Conservation (phyloP, 2,888 invertebrate species). For the Cosmorhoe ocellata region DNA sequence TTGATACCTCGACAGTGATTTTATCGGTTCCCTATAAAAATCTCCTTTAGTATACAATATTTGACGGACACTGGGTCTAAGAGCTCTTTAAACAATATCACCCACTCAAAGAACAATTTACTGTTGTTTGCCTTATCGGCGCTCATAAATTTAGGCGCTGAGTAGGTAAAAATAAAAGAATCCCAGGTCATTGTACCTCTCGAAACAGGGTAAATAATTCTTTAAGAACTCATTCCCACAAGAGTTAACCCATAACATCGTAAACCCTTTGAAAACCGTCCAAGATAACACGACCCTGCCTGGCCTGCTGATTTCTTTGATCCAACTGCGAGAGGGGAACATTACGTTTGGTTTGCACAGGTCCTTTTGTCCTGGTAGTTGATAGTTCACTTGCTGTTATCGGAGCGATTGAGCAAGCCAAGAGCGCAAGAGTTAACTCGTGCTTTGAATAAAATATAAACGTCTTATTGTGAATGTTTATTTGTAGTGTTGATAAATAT, state of each 20-base stretch:
- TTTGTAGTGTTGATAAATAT: no score
- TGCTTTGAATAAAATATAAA: conserved; percentile 53
- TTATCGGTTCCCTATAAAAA: neutral
- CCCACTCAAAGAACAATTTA: conserved; percentile 13
- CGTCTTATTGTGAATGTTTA: conserved; percentile 37
- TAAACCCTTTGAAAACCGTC: conserved; percentile 41
- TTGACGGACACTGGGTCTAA: neutral
- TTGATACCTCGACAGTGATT: no score
- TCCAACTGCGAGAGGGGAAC: conserved; percentile 10
- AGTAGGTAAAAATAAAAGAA: conserved; percentile 31
- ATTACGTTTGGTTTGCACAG: conserved; percentile 10
- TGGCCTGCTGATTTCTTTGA: conserved; percentile 17
- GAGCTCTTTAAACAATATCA: conserved; percentile 8
- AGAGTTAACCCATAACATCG: conserved; percentile 45
- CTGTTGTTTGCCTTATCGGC: conserved; percentile 17
- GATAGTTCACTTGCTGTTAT: conserved; percentile 47
- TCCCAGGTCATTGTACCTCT: conserved; percentile 32
- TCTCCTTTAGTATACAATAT: neutral
- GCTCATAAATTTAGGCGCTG: conserved; percentile 15
- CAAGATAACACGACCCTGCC: conserved; percentile 32
- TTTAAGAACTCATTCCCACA: conserved; percentile 35
- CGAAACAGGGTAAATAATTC: conserved; percentile 32
- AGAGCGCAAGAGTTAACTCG: conserved; percentile 45
- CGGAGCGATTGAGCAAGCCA: conserved; percentile 49
- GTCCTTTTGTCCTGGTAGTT: conserved; percentile 32